Evolutionary conservation across 1,140 invertebrate species (phyloP).

Genomic region (Musca domestica): DNA sequence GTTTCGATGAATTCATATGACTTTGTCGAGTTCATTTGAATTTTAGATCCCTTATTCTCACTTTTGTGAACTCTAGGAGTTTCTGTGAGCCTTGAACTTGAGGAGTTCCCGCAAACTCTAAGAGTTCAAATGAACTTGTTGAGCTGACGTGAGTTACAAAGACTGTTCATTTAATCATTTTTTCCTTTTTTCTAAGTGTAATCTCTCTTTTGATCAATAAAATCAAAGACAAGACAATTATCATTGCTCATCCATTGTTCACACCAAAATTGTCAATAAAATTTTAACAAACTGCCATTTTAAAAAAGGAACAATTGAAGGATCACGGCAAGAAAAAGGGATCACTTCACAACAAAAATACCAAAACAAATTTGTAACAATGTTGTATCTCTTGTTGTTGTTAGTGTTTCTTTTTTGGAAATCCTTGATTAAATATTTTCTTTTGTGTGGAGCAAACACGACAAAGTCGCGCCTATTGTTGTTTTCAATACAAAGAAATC

Average conservation of each 20-base stretch:
- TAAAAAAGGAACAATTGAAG: background rate
- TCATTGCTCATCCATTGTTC: background rate
- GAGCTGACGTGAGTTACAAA: too few species aligned
- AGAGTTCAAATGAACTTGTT: too few species aligned
- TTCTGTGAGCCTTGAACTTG: too few species aligned
- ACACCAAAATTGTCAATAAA: background rate
- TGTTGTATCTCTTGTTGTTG: background rate
- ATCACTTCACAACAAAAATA: background rate
- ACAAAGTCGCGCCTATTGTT: constrained; percentile 20
- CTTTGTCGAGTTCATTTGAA: too few species aligned
- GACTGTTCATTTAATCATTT: too few species aligned
- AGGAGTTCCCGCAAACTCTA: too few species aligned
- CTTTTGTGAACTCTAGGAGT: too few species aligned
- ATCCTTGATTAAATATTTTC: constrained; percentile 4
- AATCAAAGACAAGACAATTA: constrained; percentile 10
- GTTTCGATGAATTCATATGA: too few species aligned
- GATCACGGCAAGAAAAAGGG: background rate
- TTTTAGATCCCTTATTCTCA: too few species aligned
- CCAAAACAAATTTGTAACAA: constrained; percentile 16
- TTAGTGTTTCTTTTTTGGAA: too few species aligned
- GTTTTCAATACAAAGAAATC: background rate
- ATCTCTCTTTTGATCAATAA: background rate
- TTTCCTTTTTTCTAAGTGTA: constrained; percentile 6
- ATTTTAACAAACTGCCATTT: background rate
- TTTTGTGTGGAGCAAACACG: background rate